Base-by-base conservation (phyloP, 2,797 vertebrate species). In the Sylvia borin region DNA sequence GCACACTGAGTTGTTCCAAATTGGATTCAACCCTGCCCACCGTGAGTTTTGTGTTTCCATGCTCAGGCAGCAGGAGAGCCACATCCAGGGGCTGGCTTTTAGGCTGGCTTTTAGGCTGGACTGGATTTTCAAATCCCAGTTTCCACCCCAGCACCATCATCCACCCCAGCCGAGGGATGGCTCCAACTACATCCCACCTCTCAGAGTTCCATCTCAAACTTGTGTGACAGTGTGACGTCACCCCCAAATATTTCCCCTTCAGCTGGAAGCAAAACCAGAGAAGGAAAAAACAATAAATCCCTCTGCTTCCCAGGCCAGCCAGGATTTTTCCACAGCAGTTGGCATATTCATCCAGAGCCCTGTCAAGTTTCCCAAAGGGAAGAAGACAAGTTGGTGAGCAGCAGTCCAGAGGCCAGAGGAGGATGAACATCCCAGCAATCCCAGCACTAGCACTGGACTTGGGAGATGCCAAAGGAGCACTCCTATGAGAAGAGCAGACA, bases 1-100 rank as follows among this genome's bases (percentile, higher is more conserved):
- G 61, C 19, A 57, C 34, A n/a, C 8, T 27, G 62, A 27, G 47
- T 3, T 45, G 15, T 61, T 42, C 16, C 55, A 34, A 18, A 1
- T 0, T 0, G 1, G 16, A 24, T 48, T n/a, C 31, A 4, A 0
- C 38, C 24, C 47, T 21, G 13, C 25, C 38, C 48, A 19, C 9
- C 19, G 0, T 0, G 4, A 47, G 4, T 66, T 66, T 42, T 29
- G 40, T 29, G 32, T 4, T 54, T 36, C 24, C 43, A 2, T 1
- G 19, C 45, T 72, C 51, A 29, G 4, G 34, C 47, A 64, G 64
- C 12, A 57, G 31, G 65, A 62, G 36, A 27, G 27, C 16, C 1
- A 0, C 27, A 32, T 26, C 40, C 57, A 40, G 53, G 0, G 10
- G 32, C 36, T 72, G 58, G 13, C 68, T 91, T 74, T 25, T 0